Percentiles rank a stretch among this genome's conserved stretches.
Evolutionary conservation across 2,888 invertebrate species (phyloP).

Genomic region (Drosophila affinis): DNA sequence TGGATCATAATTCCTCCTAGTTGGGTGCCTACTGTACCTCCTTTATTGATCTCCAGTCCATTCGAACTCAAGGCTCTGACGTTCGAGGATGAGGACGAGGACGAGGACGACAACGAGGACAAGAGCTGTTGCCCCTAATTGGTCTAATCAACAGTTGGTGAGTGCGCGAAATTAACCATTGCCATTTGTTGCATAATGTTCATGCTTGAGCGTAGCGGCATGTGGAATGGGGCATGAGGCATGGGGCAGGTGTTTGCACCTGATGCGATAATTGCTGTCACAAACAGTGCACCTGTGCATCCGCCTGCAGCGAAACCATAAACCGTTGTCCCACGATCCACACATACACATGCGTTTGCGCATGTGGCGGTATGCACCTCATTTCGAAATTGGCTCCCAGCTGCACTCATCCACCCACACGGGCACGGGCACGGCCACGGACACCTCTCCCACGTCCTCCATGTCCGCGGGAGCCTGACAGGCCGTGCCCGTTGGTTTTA

Average conservation of each 20-base stretch:
- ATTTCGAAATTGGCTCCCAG: conserved; percentile 42
- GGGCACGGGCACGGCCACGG: background rate
- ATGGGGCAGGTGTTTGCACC: background rate
- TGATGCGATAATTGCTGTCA: conserved; percentile 60
- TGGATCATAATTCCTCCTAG: no score
- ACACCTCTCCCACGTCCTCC: background rate
- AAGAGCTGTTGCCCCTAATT: conserved; percentile 23
- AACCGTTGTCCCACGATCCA: conserved; percentile 34
- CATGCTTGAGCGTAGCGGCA: background rate
- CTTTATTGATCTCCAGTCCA: background rate
- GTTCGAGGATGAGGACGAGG: background rate
- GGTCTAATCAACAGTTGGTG: conserved; percentile 36
- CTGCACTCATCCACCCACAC: conserved; percentile 20
- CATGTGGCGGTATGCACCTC: conserved; percentile 41
- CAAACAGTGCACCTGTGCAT: conserved; percentile 38
- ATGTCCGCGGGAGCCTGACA: conserved; percentile 14
- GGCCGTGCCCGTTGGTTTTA: conserved; percentile 44
- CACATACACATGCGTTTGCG: conserved; percentile 7
- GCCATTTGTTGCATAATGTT: conserved; percentile 29
- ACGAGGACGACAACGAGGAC: background rate
- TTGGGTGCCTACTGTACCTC: no score
- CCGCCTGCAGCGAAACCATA: conserved; percentile 47
- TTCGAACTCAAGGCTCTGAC: background rate
- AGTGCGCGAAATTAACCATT: conserved; percentile 33
- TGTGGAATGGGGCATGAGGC: background rate